Percentiles rank a stretch among this genome's conserved stretches.
phyloP scores from a whole-genome alignment of 2,113 vertebrate genomes.

The Melierax canorus region DNA sequence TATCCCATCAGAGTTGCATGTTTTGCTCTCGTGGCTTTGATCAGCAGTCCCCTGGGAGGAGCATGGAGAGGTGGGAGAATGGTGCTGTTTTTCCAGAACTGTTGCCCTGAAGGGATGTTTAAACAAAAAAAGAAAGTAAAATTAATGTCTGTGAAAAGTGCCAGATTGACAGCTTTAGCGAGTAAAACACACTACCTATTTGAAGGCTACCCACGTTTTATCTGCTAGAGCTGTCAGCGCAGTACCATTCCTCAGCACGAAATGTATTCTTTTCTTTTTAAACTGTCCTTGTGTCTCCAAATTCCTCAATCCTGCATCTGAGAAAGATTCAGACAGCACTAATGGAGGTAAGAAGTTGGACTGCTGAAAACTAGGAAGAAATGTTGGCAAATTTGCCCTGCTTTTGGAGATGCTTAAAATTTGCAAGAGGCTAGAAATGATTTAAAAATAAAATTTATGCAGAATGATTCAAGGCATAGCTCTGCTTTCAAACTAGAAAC shows the following conservation, averaged over 20 bases:
- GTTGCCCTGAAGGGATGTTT: constrained; percentile 31
- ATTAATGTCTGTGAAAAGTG: neutral
- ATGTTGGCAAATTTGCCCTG: neutral
- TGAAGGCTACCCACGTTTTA: neutral
- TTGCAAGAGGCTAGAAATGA: neutral
- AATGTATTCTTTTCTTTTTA: neutral
- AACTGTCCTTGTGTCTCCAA: neutral
- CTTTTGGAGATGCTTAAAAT: neutral
- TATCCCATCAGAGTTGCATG: neutral
- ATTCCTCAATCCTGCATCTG: neutral
- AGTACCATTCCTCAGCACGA: neutral
- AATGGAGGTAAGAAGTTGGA: neutral
- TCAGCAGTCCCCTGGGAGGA: neutral
- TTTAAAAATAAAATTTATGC: neutral
- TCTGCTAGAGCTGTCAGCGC: neutral
- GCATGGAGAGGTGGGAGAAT: neutral
- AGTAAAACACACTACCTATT: neutral
- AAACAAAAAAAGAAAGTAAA: neutral
- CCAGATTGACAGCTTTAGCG: neutral
- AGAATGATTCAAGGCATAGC: neutral
- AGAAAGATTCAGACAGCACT: neutral
- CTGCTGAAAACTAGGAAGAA: neutral
- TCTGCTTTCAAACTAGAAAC: neutral
- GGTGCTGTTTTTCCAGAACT: constrained; percentile 3
- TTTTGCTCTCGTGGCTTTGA: constrained; percentile 29